Conservation (phyloP, 2,888 invertebrate species). For the Pantelozetes paolii region DNA sequence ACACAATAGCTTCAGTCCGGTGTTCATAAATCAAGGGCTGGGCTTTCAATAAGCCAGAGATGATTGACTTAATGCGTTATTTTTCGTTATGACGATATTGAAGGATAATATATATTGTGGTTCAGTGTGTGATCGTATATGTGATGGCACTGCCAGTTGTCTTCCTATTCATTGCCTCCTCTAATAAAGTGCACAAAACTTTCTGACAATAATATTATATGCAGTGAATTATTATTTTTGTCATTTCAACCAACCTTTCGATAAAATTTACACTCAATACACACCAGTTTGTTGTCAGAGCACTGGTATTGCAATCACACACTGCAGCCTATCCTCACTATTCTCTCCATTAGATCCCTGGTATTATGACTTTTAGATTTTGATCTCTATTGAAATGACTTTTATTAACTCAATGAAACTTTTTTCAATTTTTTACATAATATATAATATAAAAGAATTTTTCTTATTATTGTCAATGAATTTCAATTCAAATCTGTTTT, state of each 20-base stretch:
- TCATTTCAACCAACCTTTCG: slow-evolving; percentile 20
- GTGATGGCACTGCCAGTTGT: slow-evolving; percentile 21
- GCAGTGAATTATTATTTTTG: slow-evolving; percentile 32
- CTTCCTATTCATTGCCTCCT: slow-evolving; percentile 33
- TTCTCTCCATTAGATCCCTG: slow-evolving; percentile 5
- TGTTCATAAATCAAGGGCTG: slow-evolving; percentile 35
- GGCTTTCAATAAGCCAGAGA: slow-evolving; percentile 29
- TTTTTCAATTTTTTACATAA: slow-evolving; percentile 23
- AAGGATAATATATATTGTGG: slow-evolving; percentile 21
- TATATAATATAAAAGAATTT: slow-evolving; percentile 27
- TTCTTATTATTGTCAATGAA: slow-evolving; percentile 16
- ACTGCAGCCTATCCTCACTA: neutral
- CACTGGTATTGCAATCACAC: neutral
- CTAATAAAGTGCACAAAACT: slow-evolving; percentile 27
- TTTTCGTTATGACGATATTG: slow-evolving; percentile 35
- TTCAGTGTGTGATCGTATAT: neutral
- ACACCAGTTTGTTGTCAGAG: neutral
- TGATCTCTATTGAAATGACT: slow-evolving; percentile 30
- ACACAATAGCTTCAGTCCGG: slow-evolving; percentile 35
- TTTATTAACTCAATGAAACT: slow-evolving; percentile 33
- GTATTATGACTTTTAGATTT: slow-evolving; percentile 27
- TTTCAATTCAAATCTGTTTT: neutral
- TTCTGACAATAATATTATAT: slow-evolving; percentile 22
- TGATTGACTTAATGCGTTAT: slow-evolving; percentile 36
- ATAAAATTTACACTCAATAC: slow-evolving; percentile 31